Conservation (phyloP, 2,113 vertebrate species). For the Morone chrysops region DNA sequence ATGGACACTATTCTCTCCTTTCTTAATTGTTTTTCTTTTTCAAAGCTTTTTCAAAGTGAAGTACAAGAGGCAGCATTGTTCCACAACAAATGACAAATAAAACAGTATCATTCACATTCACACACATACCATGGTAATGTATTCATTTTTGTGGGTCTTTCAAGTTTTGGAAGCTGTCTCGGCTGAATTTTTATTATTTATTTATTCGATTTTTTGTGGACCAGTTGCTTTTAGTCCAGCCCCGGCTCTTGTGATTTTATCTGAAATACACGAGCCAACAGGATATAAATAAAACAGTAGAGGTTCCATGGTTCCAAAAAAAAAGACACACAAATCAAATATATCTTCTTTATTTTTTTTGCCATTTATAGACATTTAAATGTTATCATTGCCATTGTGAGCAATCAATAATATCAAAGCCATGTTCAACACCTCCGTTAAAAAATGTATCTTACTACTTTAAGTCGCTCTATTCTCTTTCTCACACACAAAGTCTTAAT, state of each 20-base stretch:
- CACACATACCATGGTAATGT: neutral
- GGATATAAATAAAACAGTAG: neutral
- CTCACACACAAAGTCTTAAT: neutral
- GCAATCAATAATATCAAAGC: neutral
- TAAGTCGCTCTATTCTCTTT: neutral
- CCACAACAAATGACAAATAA: neutral
- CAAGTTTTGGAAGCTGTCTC: neutral
- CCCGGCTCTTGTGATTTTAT: neutral
- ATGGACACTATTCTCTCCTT: conserved; percentile 73
- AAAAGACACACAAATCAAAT: neutral
- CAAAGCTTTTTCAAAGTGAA: conserved; percentile 19
- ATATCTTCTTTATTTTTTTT: neutral
- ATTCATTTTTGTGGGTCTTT: neutral
- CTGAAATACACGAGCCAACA: neutral
- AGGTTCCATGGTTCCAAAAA: neutral
- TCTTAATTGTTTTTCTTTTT: conserved; percentile 53
- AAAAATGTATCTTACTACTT: no score
- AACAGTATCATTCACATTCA: neutral
- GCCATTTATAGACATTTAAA: neutral
- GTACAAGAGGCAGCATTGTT: conserved; percentile 4
- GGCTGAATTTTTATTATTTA: neutral
- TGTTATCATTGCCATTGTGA: neutral
- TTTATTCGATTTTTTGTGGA: neutral
- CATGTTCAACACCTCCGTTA: neutral
- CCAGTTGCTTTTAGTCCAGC: neutral